Conservation (phyloP, 2,113 vertebrate species). For the Oncorhynchus masou region DNA sequence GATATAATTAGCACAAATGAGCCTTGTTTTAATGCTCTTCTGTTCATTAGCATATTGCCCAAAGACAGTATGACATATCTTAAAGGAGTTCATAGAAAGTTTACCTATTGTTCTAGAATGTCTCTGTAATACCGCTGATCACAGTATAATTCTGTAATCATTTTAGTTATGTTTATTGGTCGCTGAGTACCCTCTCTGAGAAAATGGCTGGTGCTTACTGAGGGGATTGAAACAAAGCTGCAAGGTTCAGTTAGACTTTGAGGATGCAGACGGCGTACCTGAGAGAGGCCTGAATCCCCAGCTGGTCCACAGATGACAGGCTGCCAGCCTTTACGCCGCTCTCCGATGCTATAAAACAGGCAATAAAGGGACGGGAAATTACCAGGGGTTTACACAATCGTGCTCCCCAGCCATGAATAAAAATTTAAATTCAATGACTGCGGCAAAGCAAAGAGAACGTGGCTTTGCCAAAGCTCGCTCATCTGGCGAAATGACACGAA, state of each 20-base stretch:
- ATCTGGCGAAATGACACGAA: neutral
- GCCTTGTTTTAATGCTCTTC: slow-evolving; percentile 59
- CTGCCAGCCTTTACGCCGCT: slow-evolving; percentile 15
- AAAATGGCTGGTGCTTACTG: neutral
- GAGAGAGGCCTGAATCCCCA: slow-evolving; percentile 59
- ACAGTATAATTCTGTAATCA: neutral
- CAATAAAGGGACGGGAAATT: neutral
- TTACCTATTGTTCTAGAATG: slow-evolving; percentile 1
- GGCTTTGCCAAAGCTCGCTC: neutral
- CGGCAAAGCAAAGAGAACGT: too few relatives aligned
- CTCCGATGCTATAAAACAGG: slow-evolving; percentile 50
- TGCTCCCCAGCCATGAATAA: neutral
- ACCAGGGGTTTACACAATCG: neutral
- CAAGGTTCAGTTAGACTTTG: too few relatives aligned
- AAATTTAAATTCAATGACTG: neutral
- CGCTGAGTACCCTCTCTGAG: neutral
- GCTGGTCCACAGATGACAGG: slow-evolving; percentile 56
- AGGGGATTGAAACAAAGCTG: too few relatives aligned
- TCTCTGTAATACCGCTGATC: neutral
- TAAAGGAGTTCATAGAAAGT: slow-evolving; percentile 33
- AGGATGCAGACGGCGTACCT: slow-evolving; percentile 40
- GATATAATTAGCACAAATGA: slow-evolving; percentile 56
- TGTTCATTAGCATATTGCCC: slow-evolving; percentile 12
- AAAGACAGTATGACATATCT: slow-evolving; percentile 21
- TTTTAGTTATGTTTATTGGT: neutral